phyloP scores from a whole-genome alignment of 2,113 vertebrate species.

The Melanocharis versteri region DNA sequence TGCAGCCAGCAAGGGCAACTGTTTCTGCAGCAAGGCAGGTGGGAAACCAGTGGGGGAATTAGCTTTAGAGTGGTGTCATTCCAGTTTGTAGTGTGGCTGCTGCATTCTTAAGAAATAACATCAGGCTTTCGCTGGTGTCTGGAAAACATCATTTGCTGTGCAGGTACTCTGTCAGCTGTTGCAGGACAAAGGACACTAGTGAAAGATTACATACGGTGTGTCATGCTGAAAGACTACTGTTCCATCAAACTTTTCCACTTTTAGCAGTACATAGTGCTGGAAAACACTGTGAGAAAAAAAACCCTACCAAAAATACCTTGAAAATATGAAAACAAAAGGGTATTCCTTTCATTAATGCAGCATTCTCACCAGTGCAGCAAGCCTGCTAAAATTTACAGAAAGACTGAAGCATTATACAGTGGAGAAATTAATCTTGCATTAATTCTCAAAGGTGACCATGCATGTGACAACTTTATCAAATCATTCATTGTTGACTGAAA shows the following conservation, averaged over 20 bases:
- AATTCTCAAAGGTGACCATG: neutral
- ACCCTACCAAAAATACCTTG: neutral
- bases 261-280: neutral
- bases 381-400: neutral
- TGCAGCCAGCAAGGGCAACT: neutral
- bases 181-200: constrained; percentile 40
- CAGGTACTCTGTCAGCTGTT: constrained; percentile 51
- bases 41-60: neutral
- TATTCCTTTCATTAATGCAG: neutral
- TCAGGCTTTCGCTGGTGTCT: constrained; percentile 14
- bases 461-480: neutral
- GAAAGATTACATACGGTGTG: neutral
- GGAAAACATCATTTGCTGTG: constrained; percentile 28
- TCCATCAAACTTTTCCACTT: neutral
- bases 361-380: neutral
- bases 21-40: neutral
- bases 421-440: neutral
- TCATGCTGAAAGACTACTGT: neutral
- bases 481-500: neutral
- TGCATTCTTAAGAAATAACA: constrained; percentile 50
- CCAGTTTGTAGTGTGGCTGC: neutral
- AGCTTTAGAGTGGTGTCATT: neutral
- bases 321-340: neutral
- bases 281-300: neutral
- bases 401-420: neutral